Evolutionary conservation across 2,888 invertebrate genomes (phyloP), one percentile per base, ranked within the genome.

Genomic region (Erebia palarica): DNA sequence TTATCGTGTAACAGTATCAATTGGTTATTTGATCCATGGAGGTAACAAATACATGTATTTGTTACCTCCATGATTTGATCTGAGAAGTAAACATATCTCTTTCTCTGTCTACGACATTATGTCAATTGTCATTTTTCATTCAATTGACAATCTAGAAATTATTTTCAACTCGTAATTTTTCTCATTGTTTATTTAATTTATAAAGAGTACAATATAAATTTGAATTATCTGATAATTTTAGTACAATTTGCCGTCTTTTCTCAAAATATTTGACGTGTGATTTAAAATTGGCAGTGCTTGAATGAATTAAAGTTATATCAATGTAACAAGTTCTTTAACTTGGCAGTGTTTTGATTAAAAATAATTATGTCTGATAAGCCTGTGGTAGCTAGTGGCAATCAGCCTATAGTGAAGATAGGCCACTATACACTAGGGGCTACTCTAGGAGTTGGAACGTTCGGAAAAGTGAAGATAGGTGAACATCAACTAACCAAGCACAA

Each of bases 401-500:
- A 96, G 87, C 97, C 97, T 70, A 95, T 97, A 77, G 97, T 99
- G 51, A 99, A 98, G 94, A 99, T 99, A 84, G 99, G 99, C 0
- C 99, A 99, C 90, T 99, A 99, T 89, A 97, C 98, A 68, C 93
- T 99, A 65, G 99, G 99, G 1, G 90, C 91, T 51, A 95, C 95
- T 2, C 94, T 99, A 59, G 99, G 99, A 53, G 98, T 99, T 53
- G 99, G 99, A 44, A 99, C 99, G 5, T 99, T 99, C 93, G 99
- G 99, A 71, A 99, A 99, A 95, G 99, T 99, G 3, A 99, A 99
- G 94, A 98, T 99, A 83, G 99, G 99, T 11, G 98, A 98, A 84
- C 99, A 99, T 94, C 98, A 99, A 83, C 92, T 99, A 74, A 99
- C 99, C 3, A 98, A 98, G 78, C 99, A 99, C 90, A 99, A 99